Evolutionary conservation across 2,113 vertebrate genomes (phyloP).

Genomic region (Aythya baeri): DNA sequence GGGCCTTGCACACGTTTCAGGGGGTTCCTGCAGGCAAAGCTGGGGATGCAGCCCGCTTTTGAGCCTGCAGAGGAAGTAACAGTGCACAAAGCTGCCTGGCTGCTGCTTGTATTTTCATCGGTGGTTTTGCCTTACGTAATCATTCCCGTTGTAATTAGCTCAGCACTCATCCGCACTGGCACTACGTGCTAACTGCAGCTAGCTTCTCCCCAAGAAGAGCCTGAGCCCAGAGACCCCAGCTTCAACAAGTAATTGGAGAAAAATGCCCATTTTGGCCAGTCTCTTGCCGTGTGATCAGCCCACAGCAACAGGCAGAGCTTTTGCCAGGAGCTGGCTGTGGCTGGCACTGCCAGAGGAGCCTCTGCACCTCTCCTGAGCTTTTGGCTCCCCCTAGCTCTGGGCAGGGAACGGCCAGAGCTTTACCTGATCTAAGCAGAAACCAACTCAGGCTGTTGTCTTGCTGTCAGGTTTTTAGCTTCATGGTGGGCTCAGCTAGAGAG

Average conservation of each 20-base stretch:
- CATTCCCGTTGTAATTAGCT: not conserved
- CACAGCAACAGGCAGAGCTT: not conserved
- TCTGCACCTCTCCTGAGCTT: not conserved
- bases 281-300: not conserved
- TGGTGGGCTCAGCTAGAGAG: not conserved
- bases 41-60: not conserved
- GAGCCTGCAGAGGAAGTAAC: not conserved
- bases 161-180: not conserved
- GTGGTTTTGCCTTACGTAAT: not conserved
- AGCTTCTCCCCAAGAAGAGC: not conserved
- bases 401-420: not conserved
- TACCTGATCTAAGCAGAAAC: not conserved
- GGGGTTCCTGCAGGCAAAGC: constrained; percentile 12
- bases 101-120: not conserved
- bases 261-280: not conserved
- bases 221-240: not conserved
- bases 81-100: not conserved
- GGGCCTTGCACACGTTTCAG: not conserved
- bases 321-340: not conserved
- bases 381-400: not conserved
- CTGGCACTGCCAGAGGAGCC: not conserved
- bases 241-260: not conserved
- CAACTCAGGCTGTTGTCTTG: not conserved
- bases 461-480: not conserved
- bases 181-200: not conserved